Percentiles rank a stretch among this genome's conserved stretches.
Conservation (phyloP, 2,888 invertebrate species). For the Apodemia zela region DNA sequence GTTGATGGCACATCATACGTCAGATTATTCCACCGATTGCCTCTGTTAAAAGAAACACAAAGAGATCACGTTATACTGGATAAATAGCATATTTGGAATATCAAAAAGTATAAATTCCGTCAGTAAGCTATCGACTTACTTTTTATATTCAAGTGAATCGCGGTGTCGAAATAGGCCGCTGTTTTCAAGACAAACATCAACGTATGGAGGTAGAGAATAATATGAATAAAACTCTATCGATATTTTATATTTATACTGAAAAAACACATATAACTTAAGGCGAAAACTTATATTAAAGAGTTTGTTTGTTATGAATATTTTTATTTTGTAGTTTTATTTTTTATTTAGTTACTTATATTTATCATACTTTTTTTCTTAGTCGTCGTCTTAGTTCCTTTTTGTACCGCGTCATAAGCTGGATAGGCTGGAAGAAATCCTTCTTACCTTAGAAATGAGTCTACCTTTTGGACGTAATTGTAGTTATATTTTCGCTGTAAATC, state of each 20-base stretch:
- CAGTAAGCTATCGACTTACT: slow-evolving; percentile 80
- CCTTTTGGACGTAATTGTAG: no score
- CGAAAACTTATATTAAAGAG: no score
- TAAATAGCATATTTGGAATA: slow-evolving; percentile 72
- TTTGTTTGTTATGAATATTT: no score
- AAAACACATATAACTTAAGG: background rate
- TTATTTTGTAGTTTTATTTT: no score
- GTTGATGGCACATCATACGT: slow-evolving; percentile 44
- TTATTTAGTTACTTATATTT: no score
- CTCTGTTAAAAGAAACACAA: slow-evolving; percentile 8
- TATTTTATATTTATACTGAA: slow-evolving; percentile 28
- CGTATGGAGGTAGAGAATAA: slow-evolving; percentile 34
- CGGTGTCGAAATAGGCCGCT: slow-evolving; percentile 66
- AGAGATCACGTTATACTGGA: slow-evolving; percentile 44
- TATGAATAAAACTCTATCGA: slow-evolving; percentile 31
- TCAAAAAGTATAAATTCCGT: slow-evolving; percentile 77
- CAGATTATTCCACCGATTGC: slow-evolving; percentile 26
- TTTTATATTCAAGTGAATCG: slow-evolving; percentile 75
- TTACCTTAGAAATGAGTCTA: no score
- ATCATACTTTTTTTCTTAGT: no score
- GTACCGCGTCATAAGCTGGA: no score
- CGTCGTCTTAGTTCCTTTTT: no score
- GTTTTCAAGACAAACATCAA: slow-evolving; percentile 72
- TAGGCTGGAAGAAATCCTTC: no score
- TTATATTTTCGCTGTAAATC: no score